A percentile compares a stretch with the other conserved stretches of the same genome.
phyloP scores from a whole-genome alignment of 2,113 vertebrate genomes.

The Diphyllodes magnificus region DNA sequence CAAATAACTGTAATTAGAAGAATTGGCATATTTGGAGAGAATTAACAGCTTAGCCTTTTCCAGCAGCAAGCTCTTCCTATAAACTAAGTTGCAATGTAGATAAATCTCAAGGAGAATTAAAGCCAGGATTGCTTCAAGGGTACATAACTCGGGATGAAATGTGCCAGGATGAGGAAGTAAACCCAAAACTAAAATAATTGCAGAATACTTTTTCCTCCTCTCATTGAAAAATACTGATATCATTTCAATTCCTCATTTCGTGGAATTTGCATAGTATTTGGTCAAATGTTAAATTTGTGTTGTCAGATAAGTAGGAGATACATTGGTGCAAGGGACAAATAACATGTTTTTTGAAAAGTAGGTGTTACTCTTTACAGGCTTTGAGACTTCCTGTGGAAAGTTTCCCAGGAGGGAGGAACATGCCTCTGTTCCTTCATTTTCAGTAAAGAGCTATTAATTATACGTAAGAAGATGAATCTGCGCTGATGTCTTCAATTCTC shows the following conservation, averaged over 20 bases:
- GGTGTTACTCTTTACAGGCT: background rate
- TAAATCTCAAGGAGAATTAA: background rate
- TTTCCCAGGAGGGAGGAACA: background rate
- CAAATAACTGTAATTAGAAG: background rate
- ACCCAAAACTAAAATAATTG: background rate
- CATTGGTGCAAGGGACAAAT: background rate
- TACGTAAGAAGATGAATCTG: background rate
- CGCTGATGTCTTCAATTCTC: accelerated
- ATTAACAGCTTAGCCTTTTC: background rate
- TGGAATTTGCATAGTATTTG: background rate
- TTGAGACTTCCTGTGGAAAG: background rate
- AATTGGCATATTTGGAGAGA: background rate
- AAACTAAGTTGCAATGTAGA: background rate
- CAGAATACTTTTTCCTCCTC: background rate
- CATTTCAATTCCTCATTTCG: background rate
- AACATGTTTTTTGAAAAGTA: background rate
- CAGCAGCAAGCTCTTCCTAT: background rate
- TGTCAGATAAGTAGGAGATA: background rate
- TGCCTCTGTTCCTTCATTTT: background rate
- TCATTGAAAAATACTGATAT: background rate
- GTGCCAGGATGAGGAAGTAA: background rate
- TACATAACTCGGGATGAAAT: background rate
- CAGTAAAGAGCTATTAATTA: background rate
- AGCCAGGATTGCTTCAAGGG: background rate
- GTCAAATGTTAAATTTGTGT: background rate